These are phyloP conservation scores for Grammomys dolichurus DNA, from an alignment of 2,113 vertebrate genomes.

Conservation along the genomic window DNA sequence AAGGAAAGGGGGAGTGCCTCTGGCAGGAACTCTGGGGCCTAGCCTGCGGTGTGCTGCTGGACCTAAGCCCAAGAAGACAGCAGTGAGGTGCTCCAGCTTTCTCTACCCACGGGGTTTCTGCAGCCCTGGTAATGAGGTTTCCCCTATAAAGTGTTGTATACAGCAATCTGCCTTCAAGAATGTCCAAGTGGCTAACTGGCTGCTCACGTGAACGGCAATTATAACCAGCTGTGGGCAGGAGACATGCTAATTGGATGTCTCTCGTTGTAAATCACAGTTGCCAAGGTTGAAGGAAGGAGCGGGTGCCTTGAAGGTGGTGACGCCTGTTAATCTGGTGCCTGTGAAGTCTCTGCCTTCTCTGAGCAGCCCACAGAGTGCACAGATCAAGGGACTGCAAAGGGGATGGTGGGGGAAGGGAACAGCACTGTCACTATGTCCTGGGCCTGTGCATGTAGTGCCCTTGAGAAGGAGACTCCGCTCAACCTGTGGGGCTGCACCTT, in stretches of 20 bases:
- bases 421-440: too few species aligned
- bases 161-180: conserved; percentile 65
- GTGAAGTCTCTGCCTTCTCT: background rate
- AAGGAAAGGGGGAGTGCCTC: background rate
- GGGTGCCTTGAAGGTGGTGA: background rate
- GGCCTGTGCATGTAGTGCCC: fast-evolving
- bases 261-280: background rate
- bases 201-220: background rate
- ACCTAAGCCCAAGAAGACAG: background rate
- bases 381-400: background rate
- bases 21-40: background rate
- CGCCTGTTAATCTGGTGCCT: background rate
- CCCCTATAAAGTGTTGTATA: conserved; percentile 22
- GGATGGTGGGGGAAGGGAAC: fast-evolving
- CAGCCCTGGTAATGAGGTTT: conserved; percentile 49
- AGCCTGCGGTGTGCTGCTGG: background rate
- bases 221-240: conserved; percentile 36
- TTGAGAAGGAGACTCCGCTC: fast-evolving
- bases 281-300: background rate
- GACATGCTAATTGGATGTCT: conserved; percentile 10
- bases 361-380: background rate
- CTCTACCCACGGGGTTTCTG: background rate
- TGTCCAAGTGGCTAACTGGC: conserved; percentile 26
- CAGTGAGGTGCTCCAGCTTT: background rate
- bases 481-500: background rate